Conservation (phyloP, 2,888 invertebrate genomes). For the Ochropleura plecta region DNA sequence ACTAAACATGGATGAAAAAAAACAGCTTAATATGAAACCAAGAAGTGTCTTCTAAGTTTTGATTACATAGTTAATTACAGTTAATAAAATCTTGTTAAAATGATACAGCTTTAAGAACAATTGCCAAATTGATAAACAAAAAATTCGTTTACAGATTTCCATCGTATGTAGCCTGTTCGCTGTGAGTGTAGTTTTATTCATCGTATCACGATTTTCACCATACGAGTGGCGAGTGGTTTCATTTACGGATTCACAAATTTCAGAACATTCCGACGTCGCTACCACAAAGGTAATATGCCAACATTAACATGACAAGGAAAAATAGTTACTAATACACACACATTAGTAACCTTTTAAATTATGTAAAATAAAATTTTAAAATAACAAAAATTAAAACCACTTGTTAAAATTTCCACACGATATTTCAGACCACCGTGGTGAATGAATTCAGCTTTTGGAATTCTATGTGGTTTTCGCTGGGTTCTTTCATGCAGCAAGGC, state of each 20-base stretch:
- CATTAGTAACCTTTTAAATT: not conserved
- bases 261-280: conserved; percentile 76
- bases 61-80: not conserved
- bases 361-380: conserved; percentile 11
- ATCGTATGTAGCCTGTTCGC: conserved; percentile 96
- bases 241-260: conserved; percentile 75
- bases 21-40: too few relatives aligned
- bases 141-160: conserved; percentile 88
- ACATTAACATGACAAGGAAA: too few relatives aligned
- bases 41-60: too few relatives aligned
- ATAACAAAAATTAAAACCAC: conserved; percentile 49
- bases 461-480: conserved; percentile 99
- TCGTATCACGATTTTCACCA: conserved; percentile 98
- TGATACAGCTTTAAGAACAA: not conserved
- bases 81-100: too few relatives aligned
- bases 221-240: conserved; percentile 97
- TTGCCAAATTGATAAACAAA: not conserved
- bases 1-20: too few relatives aligned
- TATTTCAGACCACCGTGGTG: conserved; percentile 92
- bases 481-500: conserved; percentile 99
- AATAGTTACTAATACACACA: not conserved
- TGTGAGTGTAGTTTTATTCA: conserved; percentile 98
- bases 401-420: conserved; percentile 51
- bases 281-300: conserved; percentile 74
- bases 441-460: conserved; percentile 99